These are phyloP conservation scores for Rhagonycha lutea DNA, from an alignment of 2,888 invertebrate species.

Conservation along the genomic window DNA sequence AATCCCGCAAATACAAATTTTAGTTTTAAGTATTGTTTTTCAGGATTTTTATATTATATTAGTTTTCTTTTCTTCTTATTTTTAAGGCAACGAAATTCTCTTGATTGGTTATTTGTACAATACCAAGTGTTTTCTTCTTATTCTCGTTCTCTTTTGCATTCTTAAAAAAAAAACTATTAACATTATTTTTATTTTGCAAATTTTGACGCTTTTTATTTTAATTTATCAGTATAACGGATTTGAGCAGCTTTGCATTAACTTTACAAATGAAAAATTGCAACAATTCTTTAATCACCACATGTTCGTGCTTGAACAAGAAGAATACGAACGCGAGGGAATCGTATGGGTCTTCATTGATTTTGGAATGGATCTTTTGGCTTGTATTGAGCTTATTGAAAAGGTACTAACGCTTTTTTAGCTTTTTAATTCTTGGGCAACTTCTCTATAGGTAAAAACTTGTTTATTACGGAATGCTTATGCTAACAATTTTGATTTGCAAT, in stretches of 20 bases:
- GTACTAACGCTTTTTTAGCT: constrained; percentile 54
- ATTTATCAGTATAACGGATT: constrained; percentile 88
- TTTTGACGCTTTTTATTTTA: constrained; percentile 18
- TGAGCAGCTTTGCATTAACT: constrained; percentile 99
- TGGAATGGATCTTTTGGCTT: constrained; percentile 97
- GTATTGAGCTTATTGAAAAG: constrained; percentile 99
- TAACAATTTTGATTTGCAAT: not conserved
- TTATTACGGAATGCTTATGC: not conserved
- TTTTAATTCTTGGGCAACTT: not conserved
- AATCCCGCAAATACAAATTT: not conserved
- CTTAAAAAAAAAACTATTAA: not conserved
- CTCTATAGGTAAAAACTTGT: not conserved
- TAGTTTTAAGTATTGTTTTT: not conserved
- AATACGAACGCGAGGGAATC: constrained; percentile 96
- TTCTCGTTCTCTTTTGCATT: not conserved
- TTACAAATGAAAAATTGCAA: constrained; percentile 98
- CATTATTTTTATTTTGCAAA: not conserved
- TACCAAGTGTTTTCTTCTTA: not conserved
- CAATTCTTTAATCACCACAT: constrained; percentile 99
- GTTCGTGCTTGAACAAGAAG: constrained; percentile 99
- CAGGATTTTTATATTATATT: not conserved
- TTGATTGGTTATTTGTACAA: not conserved
- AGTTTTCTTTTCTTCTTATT: not conserved
- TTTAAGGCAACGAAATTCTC: not conserved
- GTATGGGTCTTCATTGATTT: constrained; percentile 99